These are phyloP conservation scores for Otus scops DNA, from an alignment of 2,797 vertebrate genomes.

Conservation along the genomic window DNA sequence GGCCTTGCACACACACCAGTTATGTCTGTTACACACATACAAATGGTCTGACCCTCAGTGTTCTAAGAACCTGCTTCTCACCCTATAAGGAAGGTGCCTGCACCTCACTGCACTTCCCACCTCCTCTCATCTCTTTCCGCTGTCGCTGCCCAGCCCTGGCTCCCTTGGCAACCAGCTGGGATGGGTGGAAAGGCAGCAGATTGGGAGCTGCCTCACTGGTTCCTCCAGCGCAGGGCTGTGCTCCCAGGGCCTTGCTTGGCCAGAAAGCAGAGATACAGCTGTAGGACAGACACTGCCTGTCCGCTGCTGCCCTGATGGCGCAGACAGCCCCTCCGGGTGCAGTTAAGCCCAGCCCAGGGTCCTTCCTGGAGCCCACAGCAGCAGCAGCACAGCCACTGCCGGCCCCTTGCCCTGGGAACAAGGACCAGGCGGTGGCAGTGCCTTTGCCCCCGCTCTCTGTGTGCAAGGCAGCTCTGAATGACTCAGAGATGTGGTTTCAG, in stretches of 20 bases:
- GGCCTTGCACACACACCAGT: neutral
- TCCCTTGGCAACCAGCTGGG: neutral
- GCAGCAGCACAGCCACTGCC: neutral
- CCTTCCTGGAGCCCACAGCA: neutral
- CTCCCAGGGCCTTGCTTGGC: neutral
- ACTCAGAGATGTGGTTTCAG: neutral
- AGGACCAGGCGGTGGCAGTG: neutral
- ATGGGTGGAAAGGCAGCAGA: neutral
- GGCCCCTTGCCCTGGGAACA: neutral
- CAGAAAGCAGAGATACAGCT: neutral
- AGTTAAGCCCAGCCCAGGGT: neutral
- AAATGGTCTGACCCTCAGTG: neutral
- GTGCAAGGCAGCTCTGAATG: neutral
- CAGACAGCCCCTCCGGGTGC: neutral
- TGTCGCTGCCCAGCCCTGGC: neutral
- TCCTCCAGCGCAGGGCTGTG: neutral
- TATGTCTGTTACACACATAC: rapidly evolving
- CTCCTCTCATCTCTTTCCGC: neutral
- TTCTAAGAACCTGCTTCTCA: neutral
- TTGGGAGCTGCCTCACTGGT: neutral
- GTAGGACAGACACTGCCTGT: neutral
- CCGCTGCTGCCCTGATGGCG: neutral
- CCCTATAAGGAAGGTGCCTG: neutral
- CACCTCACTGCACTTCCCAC: neutral
- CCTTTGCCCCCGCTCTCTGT: neutral